phyloP scores from a whole-genome alignment of 2,797 vertebrate genomes.

The Salmo trutta region DNA sequence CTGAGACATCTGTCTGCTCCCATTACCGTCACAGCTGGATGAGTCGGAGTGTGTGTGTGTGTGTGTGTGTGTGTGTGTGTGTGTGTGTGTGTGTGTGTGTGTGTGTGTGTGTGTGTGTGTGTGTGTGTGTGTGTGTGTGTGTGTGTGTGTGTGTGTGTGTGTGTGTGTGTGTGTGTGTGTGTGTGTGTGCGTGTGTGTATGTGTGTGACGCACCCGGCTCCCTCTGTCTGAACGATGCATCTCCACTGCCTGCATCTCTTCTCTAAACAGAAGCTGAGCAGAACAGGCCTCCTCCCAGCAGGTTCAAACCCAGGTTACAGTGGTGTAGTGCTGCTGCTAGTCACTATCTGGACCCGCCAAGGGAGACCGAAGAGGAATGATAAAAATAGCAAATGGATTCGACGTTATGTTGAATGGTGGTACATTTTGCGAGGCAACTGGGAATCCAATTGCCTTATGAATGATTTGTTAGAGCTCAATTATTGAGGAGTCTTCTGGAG shows the following conservation, averaged over 20 bases:
- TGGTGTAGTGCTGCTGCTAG: constrained; percentile 10
- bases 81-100: not conserved
- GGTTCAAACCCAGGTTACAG: constrained; percentile 58
- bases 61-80: not conserved
- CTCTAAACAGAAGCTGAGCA: not conserved
- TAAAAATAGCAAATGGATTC: constrained; percentile 2
- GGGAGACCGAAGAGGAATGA: constrained; percentile 10
- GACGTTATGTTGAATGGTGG: constrained; percentile 10
- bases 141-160: not conserved
- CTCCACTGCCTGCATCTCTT: constrained; percentile 1
- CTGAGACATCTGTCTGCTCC: constrained; percentile 78
- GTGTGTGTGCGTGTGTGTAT: not conserved
- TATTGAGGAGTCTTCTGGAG: constrained; percentile 59
- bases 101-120: not conserved
- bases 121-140: not conserved
- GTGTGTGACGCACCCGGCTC: constrained; percentile 5
- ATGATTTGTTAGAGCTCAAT: constrained; percentile 71
- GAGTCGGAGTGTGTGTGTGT: constrained; percentile 37
- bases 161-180: not conserved
- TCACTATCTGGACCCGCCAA: constrained; percentile 32
- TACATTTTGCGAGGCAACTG: constrained; percentile 33
- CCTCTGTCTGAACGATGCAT: not conserved
- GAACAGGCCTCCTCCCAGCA: constrained; percentile 7
- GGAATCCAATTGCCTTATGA: constrained; percentile 53
- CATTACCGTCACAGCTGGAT: constrained; percentile 76